Base-by-base conservation (phyloP, 1,140 invertebrate genomes). In the Bicyclus anynana region DNA sequence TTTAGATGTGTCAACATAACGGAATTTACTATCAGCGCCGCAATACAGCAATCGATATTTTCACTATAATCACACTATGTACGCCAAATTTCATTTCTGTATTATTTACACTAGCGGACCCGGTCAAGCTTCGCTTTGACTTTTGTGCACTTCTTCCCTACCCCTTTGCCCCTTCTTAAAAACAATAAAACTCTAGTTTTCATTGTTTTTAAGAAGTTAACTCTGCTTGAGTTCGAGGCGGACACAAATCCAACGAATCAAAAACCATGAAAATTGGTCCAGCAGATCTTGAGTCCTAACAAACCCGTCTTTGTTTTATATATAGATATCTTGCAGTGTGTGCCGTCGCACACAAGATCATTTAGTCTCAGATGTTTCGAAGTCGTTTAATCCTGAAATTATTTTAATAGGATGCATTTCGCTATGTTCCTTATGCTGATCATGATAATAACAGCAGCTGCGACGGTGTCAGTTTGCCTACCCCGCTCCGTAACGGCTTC, bases 401-500 rank as follows among this genome's bases (percentile, higher is more conserved):
- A 65, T 60, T 60, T 65, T 53, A 56, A 55, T 54, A 53, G 35
- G 27, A 55, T 60, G 49, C 52, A 52, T 53, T 55, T 61, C 38
- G 47, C 44, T 51, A 27, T 57, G 26, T 58, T 46, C 50, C 49
- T 62, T 62, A 57, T 56, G 58, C 64, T 71, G 65, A 72, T 73
- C 55, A 67, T 74, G 69, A 74, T 74, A 75, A 80, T 76, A 80
- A 68, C 69, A 74, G 57, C 74, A 76, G 75, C 69, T 76, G 77
- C 64, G 59, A 69, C 59, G 72, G 67, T 77, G 76, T 80, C 71
- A 76, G 79, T 75, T 81, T 69, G 74, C 77, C 74, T 69, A 67
- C 74, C 60, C 75, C 70, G 69, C 70, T 72, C 69, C 63, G 64
- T 79, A 76, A 80, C 74, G 72, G 73, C 78, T 84, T 84, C 81